Evolutionary conservation across 2,113 vertebrate genomes (phyloP).

Genomic region (Alethe castanea): DNA sequence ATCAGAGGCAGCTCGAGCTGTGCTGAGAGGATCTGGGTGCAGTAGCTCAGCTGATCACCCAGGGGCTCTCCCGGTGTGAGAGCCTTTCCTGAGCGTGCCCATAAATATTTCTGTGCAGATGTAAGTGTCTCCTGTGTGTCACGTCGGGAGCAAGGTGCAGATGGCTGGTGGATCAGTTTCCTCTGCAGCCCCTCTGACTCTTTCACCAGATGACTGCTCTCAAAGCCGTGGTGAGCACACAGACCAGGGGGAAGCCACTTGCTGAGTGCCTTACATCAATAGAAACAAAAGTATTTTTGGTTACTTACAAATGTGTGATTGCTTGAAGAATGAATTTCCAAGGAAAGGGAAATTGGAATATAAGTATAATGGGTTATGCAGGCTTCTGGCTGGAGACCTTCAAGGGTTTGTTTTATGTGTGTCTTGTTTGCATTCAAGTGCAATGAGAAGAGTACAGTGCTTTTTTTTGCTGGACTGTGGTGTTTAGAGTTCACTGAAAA

Average conservation of each 20-base stretch:
- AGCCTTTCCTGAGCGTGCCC: background rate
- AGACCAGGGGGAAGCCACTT: background rate
- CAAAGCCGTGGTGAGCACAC: background rate
- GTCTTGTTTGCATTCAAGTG: background rate
- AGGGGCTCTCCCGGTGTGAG: accelerated
- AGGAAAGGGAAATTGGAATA: background rate
- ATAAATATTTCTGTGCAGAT: background rate
- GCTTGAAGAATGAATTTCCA: background rate
- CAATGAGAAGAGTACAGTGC: background rate
- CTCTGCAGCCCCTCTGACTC: background rate
- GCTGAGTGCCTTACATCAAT: background rate
- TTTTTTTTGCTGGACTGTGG: background rate
- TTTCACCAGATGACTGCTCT: background rate
- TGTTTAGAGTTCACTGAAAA: background rate
- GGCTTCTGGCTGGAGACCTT: background rate
- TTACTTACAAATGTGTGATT: background rate
- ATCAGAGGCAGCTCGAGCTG: background rate
- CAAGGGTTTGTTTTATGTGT: background rate
- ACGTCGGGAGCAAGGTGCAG: background rate
- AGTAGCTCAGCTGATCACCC: background rate
- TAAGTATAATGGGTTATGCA: background rate
- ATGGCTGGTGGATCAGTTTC: background rate
- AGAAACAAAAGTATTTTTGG: background rate
- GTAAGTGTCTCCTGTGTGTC: background rate
- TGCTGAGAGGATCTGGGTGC: background rate